A percentile compares a stretch with the other conserved stretches of the same genome.
Evolutionary conservation across 2,797 vertebrate species (phyloP).

Genomic region (Phrynocephalus guinanensis): DNA sequence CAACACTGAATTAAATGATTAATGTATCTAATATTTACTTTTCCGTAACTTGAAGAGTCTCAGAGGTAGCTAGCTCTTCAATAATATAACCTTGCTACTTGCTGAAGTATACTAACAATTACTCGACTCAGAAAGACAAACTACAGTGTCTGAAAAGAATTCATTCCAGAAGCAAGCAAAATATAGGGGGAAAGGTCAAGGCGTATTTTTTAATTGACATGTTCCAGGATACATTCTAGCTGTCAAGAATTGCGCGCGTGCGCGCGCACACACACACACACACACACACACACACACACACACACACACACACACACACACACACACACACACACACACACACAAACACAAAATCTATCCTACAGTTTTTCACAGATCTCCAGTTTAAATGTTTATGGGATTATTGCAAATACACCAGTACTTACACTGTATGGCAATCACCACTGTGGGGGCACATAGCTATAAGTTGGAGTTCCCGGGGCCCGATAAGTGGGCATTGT

Average conservation of each 20-base stretch:
- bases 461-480: conserved; percentile 96
- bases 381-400: not conserved
- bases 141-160: not conserved
- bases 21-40: not conserved
- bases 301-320: not conserved
- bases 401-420: conserved; percentile 48
- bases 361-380: conserved; percentile 1
- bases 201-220: not conserved
- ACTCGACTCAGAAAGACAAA: not conserved
- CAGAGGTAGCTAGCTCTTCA: not conserved
- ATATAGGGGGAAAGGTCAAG: not conserved
- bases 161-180: not conserved
- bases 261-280: not conserved
- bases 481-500: conserved; percentile 94
- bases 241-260: not conserved
- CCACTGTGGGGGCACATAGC: conserved; percentile 97
- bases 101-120: not conserved
- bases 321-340: not conserved
- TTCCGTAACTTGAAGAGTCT: not conserved
- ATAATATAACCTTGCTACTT: not conserved
- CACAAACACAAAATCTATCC: not conserved
- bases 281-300: not conserved
- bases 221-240: not conserved
- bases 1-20: not conserved
- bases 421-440: conserved; percentile 91